Evolutionary conservation across 1,140 invertebrate genomes (phyloP), one percentile per base, ranked within the genome.

Genomic region (Aphaenogaster rudis): DNA sequence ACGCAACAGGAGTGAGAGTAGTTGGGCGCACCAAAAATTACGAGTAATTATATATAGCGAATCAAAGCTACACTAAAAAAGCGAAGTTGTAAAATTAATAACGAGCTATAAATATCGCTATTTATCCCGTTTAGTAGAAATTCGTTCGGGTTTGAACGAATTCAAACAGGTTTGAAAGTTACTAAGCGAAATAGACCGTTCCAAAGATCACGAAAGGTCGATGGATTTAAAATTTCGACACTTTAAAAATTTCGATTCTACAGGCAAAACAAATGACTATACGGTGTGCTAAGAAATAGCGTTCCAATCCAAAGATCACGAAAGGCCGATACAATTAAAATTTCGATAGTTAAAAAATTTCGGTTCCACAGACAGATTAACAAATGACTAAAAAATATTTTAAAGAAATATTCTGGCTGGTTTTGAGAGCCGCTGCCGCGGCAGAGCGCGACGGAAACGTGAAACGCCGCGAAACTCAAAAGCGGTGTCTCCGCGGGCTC

Each of bases 401-500:
- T 28, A 28, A 28, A 50, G 15, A 36, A 57, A 54, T 39, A 36
- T 28, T 42, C 48, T 11, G 17, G 11, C 66, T 7, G 21, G 21
- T 21, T 78, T 64, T 78, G 57, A 78, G 76, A 63, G 17, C 15
- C 57, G 39, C 54, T 59, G 36, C 2, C n/a, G 17, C 36, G 33
- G 33, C 17, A 17, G 28, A 28, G 21, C 54, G 77, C 77, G 45
- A 79, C 17, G 80, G 57, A 78, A 78, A 78, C 45, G 71, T 76
- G 33, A 76, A 76, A 61, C 71, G 71, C n/a, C 66, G 80, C 45
- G 84, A 57, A 87, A 79, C 33, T 52, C 59, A 69, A 61, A 71
- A 89, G 61, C 63, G 57, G 61, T 28, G 66, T 61, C 63, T 64
- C 74, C 84, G 76, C 80, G 88, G 72, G 87, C 92, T 92, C 91